Conservation (phyloP, 2,113 vertebrate genomes). For the Hippocampus barbouri region DNA sequence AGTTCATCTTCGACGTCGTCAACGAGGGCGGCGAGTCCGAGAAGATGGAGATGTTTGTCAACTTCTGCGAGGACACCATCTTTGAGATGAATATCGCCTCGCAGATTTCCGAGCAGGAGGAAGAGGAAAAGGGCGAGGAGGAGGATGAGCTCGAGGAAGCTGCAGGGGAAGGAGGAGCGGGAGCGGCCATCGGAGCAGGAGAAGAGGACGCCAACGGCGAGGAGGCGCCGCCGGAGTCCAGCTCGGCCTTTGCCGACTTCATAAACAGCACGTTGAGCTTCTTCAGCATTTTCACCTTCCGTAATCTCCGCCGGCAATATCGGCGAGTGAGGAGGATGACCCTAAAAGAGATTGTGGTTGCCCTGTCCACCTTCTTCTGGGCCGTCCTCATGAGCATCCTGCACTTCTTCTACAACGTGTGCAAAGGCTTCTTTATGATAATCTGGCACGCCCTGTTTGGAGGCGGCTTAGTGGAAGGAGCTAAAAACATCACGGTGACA, state of each 20-base stretch:
- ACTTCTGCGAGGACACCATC: conserved; percentile 98
- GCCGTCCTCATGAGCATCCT: conserved; percentile 74
- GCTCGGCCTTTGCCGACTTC: conserved; percentile 69
- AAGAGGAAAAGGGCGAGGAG: conserved; percentile 72
- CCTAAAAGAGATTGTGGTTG: conserved; percentile 76
- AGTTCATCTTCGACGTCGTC: conserved; percentile 98
- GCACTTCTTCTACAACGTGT: conserved; percentile 71
- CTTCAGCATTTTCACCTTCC: conserved; percentile 78
- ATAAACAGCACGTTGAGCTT: conserved; percentile 69
- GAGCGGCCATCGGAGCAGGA: conserved; percentile 41
- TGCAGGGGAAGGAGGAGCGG: conserved; percentile 35
- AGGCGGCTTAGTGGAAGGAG: conserved; percentile 86
- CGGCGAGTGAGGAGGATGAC: conserved; percentile 79
- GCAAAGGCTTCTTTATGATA: conserved; percentile 79
- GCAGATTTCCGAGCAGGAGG: conserved; percentile 88
- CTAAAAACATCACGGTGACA: conserved; percentile 84
- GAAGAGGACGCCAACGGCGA: conserved; percentile 69
- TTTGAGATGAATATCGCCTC: conserved; percentile 98
- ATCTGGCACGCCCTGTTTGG: conserved; percentile 86
- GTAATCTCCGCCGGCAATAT: conserved; percentile 77
- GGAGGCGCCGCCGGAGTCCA: conserved; percentile 65
- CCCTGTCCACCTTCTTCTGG: conserved; percentile 75
- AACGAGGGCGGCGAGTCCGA: conserved; percentile 92
- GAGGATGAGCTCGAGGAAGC: conserved; percentile 69
- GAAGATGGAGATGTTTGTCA: conserved; percentile 98